Base-by-base conservation (phyloP, 2,888 invertebrate species). In the Brachyptera putata region DNA sequence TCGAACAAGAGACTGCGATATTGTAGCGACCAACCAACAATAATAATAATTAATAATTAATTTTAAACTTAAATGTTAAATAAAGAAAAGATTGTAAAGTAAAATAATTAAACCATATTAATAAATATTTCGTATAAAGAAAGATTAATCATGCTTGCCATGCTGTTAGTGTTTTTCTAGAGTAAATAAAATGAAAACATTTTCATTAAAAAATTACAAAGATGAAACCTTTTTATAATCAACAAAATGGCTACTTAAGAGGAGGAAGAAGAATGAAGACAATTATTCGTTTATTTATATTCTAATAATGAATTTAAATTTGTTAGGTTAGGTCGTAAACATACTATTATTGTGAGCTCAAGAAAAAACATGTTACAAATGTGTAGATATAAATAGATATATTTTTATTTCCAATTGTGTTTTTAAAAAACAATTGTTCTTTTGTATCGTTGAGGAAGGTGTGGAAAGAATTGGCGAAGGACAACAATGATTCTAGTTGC, bases 1-100 rank as follows among this genome's bases (percentile, higher is more conserved):
- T 21, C n/a, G 25, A 57, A 61, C 63, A 64, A 64, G 63, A 64
- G 63, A 64, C 63, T 64, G 63, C 63, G 61, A 64, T 64, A 53
- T 60, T 58, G 63, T 64, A 64, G 63, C 46, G 57, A 60, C 60
- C 63, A 64, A 61, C 37, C 58, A 61, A 64, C 63, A 64, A 61
- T 63, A 63, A 63, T n/a, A n/a, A n/a, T 63, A 63, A 63, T 60
- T 63, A 61, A 57, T 60, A 56, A 55, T 61, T 46, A 57, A 59
- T 59, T 41, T 43, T 49, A 53, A 49, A 50, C 49, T 50, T 26
- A 48, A 50, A 50, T 50, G 26, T 50, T 50, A 50, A 26, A 50
- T 25, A 50, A 50, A 25, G 21, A 16, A 25, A 24, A 30, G 16
- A 4, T 13, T 50, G 30, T 50, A 16, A 26, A 50, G 22, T 50